phyloP scores from a whole-genome alignment of 2,888 invertebrate species.

The Lottia gigantea region DNA sequence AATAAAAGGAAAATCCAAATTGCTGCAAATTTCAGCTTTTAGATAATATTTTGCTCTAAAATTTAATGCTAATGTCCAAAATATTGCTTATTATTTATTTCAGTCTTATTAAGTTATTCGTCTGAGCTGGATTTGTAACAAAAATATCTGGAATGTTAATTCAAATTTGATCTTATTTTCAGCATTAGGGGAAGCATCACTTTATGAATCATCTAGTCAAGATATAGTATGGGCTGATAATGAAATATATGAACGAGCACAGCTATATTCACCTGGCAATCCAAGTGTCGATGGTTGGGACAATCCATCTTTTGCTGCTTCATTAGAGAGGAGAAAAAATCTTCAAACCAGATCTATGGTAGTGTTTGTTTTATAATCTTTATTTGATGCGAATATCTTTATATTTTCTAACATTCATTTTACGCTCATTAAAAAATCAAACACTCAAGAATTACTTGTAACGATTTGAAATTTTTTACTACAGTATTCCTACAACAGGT shows the following conservation, averaged over 20 bases:
- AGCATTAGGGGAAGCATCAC: background rate
- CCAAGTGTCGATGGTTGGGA: constrained; percentile 5
- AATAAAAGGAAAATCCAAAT: too few species aligned
- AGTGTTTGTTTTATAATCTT: background rate
- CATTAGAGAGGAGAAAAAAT: constrained; percentile 1
- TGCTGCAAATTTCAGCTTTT: too few species aligned
- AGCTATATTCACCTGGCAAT: constrained; percentile 11
- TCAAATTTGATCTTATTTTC: background rate
- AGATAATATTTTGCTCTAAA: too few species aligned
- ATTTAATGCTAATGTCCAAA: too few species aligned
- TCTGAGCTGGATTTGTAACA: too few species aligned
- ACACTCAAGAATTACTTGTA: too few species aligned
- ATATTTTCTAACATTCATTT: too few species aligned
- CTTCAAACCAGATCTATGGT: background rate
- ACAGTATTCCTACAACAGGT: constrained; percentile 1
- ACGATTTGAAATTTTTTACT: background rate
- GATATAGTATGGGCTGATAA: constrained; percentile 38
- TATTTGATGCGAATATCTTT: too few species aligned
- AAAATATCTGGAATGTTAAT: background rate
- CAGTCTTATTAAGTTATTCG: too few species aligned
- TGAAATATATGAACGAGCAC: constrained; percentile 32
- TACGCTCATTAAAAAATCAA: too few species aligned
- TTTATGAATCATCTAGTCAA: background rate
- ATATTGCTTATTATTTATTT: too few species aligned
- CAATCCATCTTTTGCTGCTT: constrained; percentile 5